Percentiles rank a stretch among this genome's conserved stretches.
These are phyloP conservation scores for Piscicola geometra DNA, from an alignment of 2,888 invertebrate genomes.

Conservation along the genomic window DNA sequence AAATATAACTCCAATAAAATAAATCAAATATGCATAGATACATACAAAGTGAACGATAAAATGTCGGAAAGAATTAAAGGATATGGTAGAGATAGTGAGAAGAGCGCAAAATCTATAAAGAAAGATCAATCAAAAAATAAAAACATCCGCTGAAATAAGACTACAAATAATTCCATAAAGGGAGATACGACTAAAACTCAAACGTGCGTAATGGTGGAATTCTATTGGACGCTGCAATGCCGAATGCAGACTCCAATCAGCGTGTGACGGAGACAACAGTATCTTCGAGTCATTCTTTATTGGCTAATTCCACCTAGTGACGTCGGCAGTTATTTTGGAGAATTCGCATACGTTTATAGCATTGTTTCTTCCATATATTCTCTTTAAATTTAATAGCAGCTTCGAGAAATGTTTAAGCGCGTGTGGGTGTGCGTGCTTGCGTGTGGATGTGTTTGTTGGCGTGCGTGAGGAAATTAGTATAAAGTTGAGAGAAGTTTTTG, in stretches of 20 bases:
- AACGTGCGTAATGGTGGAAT: not conserved
- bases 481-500: not conserved
- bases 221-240: conserved; percentile 1
- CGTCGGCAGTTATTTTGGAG: not conserved
- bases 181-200: not conserved
- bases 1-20: too few relatives aligned
- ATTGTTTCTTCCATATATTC: not conserved
- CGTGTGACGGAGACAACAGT: not conserved
- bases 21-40: too few relatives aligned
- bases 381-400: not conserved
- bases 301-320: conserved; percentile 8
- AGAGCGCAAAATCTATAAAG: conserved; percentile 10
- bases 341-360: not conserved
- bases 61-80: not conserved
- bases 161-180: conserved; percentile 3
- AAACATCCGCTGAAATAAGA: not conserved
- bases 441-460: not conserved
- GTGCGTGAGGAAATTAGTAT: not conserved
- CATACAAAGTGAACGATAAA: not conserved
- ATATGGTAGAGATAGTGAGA: not conserved
- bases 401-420: not conserved
- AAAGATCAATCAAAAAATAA: conserved; percentile 3
- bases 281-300: not conserved
- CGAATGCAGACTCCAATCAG: not conserved
- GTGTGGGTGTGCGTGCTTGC: not conserved